Evolutionary conservation across 2,797 vertebrate genomes (phyloP).

Genomic region (Thripadectes ignobilis): DNA sequence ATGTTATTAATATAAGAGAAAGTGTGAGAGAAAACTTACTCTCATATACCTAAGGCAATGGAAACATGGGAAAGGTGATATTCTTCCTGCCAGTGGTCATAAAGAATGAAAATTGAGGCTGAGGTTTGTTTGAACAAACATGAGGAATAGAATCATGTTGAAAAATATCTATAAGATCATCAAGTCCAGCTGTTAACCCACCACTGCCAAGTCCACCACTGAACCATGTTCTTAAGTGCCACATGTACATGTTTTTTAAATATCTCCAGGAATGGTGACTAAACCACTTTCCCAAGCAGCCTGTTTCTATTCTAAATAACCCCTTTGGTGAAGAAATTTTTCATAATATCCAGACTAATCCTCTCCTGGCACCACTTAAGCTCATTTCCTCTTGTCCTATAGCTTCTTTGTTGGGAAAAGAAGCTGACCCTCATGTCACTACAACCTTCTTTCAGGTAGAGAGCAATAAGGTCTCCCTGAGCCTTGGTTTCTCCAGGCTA

Average conservation of each 20-base stretch:
- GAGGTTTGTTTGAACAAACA: neutral
- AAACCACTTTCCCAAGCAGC: neutral
- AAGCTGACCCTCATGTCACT: neutral
- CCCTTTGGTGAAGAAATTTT: neutral
- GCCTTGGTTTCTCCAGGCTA: neutral
- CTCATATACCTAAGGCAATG: neutral
- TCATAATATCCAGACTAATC: neutral
- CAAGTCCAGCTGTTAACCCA: neutral
- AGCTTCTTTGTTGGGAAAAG: neutral
- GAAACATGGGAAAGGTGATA: conserved; percentile 13
- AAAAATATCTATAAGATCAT: neutral
- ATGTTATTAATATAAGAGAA: neutral
- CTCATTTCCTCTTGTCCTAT: neutral
- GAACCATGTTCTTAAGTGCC: neutral
- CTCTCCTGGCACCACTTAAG: neutral
- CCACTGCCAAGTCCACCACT: neutral
- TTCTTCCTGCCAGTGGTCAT: neutral
- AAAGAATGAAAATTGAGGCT: neutral
- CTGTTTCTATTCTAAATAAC: neutral
- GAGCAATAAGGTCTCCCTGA: neutral
- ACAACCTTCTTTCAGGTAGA: neutral
- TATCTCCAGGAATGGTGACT: neutral
- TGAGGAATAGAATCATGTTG: neutral
- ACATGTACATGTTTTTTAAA: neutral
- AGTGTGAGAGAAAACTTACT: conserved; percentile 37